Conservation (phyloP, 2,888 invertebrate species). For the Caenorhabditis imperialis region DNA sequence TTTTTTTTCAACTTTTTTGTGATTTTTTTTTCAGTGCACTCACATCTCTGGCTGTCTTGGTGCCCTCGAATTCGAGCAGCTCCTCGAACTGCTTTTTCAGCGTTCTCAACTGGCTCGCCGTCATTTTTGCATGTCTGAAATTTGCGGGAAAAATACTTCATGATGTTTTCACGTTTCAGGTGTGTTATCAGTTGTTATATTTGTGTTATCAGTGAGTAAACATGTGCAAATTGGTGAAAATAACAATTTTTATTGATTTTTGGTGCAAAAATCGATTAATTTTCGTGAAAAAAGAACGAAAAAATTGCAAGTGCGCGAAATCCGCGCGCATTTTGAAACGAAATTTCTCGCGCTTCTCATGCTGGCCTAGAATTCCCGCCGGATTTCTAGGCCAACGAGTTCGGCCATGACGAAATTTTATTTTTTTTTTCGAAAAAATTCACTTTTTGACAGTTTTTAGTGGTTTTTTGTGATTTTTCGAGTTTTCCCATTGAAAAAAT, state of each 20-base stretch:
- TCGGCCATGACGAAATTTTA: no score
- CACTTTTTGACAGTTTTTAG: not conserved
- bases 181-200: slow-evolving; percentile 5
- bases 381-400: no score
- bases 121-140: slow-evolving; percentile 33
- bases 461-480: not conserved
- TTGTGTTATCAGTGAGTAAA: not conserved
- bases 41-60: slow-evolving; percentile 7
- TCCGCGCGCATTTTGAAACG: no score
- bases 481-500: not conserved
- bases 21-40: not conserved
- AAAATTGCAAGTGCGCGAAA: slow-evolving; percentile 1
- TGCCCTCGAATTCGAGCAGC: slow-evolving; percentile 1
- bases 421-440: slow-evolving; percentile 1
- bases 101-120: not conserved
- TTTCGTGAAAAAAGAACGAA: not conserved
- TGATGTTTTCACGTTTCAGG: not conserved
- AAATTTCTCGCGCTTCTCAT: no score
- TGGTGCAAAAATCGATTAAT: no score
- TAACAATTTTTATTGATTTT: not conserved
- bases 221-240: not conserved
- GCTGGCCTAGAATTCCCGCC: no score
- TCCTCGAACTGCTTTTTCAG: slow-evolving; percentile 4
- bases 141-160: slow-evolving; percentile 13
- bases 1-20: not conserved